Base-by-base conservation (phyloP, 2,113 vertebrate genomes). In the Nibea albiflora region DNA sequence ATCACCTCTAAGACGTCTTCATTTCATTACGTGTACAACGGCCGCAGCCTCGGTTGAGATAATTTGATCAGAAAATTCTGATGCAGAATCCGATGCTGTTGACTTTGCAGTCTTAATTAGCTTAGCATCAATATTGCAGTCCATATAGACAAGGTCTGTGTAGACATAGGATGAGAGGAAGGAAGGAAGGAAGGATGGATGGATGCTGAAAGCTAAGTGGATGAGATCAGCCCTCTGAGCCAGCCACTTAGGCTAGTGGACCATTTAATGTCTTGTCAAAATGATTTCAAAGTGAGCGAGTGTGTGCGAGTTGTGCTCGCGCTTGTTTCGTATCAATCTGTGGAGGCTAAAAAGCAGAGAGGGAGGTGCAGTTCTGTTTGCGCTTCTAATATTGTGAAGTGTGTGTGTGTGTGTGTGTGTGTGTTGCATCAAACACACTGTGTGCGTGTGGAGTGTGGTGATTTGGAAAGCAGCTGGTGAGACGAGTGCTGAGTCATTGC, bases 401-500 rank as follows among this genome's bases (percentile, higher is more conserved):
- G 11, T 58, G 49, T 58, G 42, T 63, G 47, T 66, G 47, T 62
- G 80, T 54, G 16, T 54, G 68, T 44, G 3, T 80, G 42, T 71
- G 73, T 61, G 52, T 22, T 46, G 14, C 58, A 53, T 39, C 66
- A 26, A 46, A 57, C 19, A 15, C 17, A 5, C 31, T 57, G 61
- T 71, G 67, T 39, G 35, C 68, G 69, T 61, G 57, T 61, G 4
- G 26, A 57, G 60, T 56, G 56, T 76, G 46, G 69, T 73, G 63
- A 85, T 91, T 92, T 85, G 71, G 90, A 83, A 83, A 91, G 75
- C 88, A 93, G 91, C 89, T 90, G 92, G 86, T 78, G 47, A 83
- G 69, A 85, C 50, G 28, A 83, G 65, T 87, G 93, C 92, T 94
- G 92, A 94, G 78, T 94, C 93, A 91, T 91, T 20, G 49, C 35